A percentile compares a stretch with the other conserved stretches of the same genome.
These are phyloP conservation scores for Melitaea athalia DNA, from an alignment of 2,888 invertebrate genomes.

Conservation along the genomic window DNA sequence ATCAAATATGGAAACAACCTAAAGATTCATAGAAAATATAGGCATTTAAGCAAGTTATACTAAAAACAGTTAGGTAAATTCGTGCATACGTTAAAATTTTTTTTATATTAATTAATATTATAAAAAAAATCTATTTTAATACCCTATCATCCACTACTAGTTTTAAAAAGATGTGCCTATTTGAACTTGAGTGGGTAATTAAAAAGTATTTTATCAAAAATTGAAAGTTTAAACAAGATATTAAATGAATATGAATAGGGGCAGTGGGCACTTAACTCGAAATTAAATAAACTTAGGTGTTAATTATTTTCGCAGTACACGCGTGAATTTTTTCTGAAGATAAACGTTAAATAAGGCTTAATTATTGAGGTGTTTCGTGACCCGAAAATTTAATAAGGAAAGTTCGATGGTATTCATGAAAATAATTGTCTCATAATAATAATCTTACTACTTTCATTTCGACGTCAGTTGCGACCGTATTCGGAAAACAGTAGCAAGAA, in stretches of 20 bases:
- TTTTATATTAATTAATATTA: too few relatives aligned
- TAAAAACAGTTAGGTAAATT: too few relatives aligned
- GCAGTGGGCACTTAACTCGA: not conserved
- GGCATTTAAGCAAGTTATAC: too few relatives aligned
- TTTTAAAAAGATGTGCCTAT: too few relatives aligned
- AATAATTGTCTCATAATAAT: slow-evolving; percentile 12
- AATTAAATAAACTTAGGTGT: not conserved
- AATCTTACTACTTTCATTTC: slow-evolving; percentile 26
- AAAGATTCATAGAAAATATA: too few relatives aligned
- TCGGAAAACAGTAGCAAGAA: slow-evolving; percentile 37
- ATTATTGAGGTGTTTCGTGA: not conserved
- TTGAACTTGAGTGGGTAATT: not conserved
- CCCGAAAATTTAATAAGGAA: slow-evolving; percentile 3
- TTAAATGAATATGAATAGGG: too few relatives aligned
- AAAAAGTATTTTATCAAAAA: not conserved
- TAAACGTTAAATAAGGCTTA: not conserved
- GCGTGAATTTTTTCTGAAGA: not conserved
- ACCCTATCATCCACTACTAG: too few relatives aligned
- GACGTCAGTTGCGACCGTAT: slow-evolving; percentile 25
- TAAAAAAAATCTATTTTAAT: too few relatives aligned
- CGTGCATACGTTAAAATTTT: too few relatives aligned
- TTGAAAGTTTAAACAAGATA: too few relatives aligned
- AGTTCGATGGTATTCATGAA: slow-evolving; percentile 3
- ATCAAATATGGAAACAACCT: too few relatives aligned
- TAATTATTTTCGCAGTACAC: not conserved